Evolutionary conservation across 2,797 vertebrate genomes (phyloP).

Genomic region (Spinus olivaceus): DNA sequence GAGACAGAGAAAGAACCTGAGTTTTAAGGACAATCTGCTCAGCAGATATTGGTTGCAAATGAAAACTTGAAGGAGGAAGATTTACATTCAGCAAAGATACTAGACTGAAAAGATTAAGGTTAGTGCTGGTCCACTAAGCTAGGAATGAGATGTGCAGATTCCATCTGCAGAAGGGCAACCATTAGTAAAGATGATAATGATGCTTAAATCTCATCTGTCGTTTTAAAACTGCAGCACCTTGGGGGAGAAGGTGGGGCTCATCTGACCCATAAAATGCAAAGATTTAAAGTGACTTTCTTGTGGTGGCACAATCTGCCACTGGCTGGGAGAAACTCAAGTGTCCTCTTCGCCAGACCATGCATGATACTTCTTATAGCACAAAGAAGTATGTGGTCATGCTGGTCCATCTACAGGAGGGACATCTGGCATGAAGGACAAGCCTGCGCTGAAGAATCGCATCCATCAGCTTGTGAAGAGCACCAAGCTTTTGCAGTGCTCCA

Average conservation of each 20-base stretch:
- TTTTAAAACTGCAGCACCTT: neutral
- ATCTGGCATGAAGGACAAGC: neutral
- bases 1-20: neutral
- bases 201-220: neutral
- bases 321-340: neutral
- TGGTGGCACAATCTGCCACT: neutral
- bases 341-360: neutral
- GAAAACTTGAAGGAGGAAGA: neutral
- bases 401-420: neutral
- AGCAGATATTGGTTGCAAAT: neutral
- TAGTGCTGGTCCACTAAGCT: neutral
- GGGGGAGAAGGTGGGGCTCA: neutral
- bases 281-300: neutral
- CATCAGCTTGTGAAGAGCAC: neutral
- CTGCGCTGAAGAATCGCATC: accelerated
- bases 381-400: neutral
- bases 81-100: neutral
- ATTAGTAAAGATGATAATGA: neutral
- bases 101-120: neutral
- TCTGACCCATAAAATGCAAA: neutral
- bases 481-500: neutral
- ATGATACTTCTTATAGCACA: neutral
- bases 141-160: neutral
- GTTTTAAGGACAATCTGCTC: neutral
- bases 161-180: neutral